phyloP scores from a whole-genome alignment of 2,113 vertebrate species.

The Microtus oregoni region DNA sequence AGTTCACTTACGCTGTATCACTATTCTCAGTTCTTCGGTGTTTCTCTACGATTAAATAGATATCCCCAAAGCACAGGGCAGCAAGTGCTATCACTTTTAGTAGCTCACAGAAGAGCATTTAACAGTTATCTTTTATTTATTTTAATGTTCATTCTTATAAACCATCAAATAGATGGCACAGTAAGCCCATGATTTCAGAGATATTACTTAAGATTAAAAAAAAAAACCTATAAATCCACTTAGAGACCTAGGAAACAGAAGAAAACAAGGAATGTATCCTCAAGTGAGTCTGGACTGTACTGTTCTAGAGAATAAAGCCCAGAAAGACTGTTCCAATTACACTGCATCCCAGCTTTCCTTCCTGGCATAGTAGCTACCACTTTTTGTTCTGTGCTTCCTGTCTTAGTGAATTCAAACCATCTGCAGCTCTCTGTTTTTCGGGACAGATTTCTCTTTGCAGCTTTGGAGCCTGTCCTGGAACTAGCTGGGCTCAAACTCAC shows the following conservation, averaged over 20 bases:
- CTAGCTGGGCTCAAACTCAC: no score
- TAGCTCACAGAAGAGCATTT: constrained; percentile 32
- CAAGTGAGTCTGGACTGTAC: constrained; percentile 14
- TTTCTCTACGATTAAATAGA: constrained; percentile 16
- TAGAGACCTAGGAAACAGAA: background rate
- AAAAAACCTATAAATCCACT: background rate
- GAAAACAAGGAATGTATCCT: background rate
- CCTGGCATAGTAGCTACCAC: background rate
- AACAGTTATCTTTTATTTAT: background rate
- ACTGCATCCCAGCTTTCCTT: background rate
- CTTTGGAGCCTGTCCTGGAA: no score
- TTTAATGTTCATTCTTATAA: constrained; percentile 47
- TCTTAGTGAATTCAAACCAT: background rate
- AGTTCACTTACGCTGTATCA: background rate
- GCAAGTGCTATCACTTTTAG: constrained; percentile 1
- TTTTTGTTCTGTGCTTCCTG: background rate
- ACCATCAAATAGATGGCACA: background rate
- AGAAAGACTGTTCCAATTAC: background rate
- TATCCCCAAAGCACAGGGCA: background rate
- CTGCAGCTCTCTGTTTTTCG: background rate
- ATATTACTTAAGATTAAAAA: constrained; percentile 25
- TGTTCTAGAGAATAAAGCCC: background rate
- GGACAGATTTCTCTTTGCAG: no score
- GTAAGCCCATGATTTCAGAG: constrained; percentile 3
- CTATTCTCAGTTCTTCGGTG: background rate